Evolutionary conservation across 2,113 vertebrate genomes (phyloP).

Genomic region (Anhinga rufa): DNA sequence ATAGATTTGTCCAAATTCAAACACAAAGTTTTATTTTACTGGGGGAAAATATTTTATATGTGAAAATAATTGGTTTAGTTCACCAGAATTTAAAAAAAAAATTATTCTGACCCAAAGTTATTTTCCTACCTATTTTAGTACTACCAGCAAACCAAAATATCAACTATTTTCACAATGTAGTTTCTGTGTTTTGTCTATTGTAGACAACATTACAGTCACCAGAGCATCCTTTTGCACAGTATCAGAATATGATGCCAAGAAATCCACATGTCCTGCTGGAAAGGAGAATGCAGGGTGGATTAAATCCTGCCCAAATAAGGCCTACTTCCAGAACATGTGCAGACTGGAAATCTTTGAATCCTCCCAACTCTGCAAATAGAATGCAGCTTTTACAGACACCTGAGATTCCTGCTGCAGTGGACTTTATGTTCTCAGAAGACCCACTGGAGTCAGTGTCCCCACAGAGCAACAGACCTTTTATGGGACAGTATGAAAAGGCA

Average conservation of each 20-base stretch:
- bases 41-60: neutral
- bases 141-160: neutral
- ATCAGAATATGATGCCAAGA: neutral
- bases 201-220: constrained; percentile 36
- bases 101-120: neutral
- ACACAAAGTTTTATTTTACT: neutral
- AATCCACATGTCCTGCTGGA: neutral
- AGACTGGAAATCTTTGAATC: neutral
- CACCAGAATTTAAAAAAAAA: neutral
- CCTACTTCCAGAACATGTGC: neutral
- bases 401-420: neutral
- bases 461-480: neutral
- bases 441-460: neutral
- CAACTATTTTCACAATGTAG: neutral
- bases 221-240: neutral
- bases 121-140: neutral
- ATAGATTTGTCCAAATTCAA: neutral
- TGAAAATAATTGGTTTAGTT: neutral
- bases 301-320: neutral
- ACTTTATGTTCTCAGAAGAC: neutral
- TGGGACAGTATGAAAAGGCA: neutral
- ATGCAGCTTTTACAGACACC: neutral
- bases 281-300: neutral
- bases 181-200: neutral
- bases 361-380: neutral